Conservation (phyloP, 2,888 invertebrate species). For the Alcis repandata region DNA sequence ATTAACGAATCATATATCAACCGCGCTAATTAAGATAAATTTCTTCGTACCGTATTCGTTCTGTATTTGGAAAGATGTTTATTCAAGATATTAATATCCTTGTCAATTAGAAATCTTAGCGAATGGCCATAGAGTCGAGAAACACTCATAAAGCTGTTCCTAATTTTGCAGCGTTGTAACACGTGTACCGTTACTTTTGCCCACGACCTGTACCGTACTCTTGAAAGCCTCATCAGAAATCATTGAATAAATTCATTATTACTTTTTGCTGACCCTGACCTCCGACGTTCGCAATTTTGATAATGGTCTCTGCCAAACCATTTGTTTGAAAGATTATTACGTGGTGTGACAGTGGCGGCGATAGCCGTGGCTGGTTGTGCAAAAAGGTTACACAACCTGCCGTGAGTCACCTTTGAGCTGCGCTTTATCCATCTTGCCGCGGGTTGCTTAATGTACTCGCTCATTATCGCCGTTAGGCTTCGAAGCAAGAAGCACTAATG, state of each 20-base stretch:
- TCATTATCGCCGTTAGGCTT: constrained; percentile 63
- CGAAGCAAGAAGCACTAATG: constrained; percentile 30
- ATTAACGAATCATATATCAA: constrained; percentile 20
- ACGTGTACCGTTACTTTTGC: constrained; percentile 33
- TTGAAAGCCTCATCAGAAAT: not conserved
- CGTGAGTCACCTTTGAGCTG: constrained; percentile 75
- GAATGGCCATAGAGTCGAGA: constrained; percentile 22
- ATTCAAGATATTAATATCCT: constrained; percentile 22
- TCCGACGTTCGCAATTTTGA: constrained; percentile 49
- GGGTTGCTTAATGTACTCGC: constrained; percentile 68
- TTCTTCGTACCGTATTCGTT: constrained; percentile 22
- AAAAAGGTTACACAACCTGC: constrained; percentile 75
- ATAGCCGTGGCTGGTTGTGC: constrained; percentile 72
- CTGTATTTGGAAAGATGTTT: constrained; percentile 24
- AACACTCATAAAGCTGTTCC: constrained; percentile 12
- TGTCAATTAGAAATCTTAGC: constrained; percentile 27
- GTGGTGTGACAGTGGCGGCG: constrained; percentile 60
- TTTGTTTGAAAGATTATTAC: constrained; percentile 50
- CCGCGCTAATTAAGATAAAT: constrained; percentile 22
- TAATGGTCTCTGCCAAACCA: constrained; percentile 51
- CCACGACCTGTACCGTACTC: constrained; percentile 14
- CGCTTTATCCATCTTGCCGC: constrained; percentile 70
- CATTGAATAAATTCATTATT: constrained; percentile 26
- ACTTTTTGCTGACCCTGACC: constrained; percentile 54
- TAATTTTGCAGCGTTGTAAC: constrained; percentile 17